Evolutionary conservation across 1,140 invertebrate genomes (phyloP).

Genomic region (Bilobella aurantiaca): DNA sequence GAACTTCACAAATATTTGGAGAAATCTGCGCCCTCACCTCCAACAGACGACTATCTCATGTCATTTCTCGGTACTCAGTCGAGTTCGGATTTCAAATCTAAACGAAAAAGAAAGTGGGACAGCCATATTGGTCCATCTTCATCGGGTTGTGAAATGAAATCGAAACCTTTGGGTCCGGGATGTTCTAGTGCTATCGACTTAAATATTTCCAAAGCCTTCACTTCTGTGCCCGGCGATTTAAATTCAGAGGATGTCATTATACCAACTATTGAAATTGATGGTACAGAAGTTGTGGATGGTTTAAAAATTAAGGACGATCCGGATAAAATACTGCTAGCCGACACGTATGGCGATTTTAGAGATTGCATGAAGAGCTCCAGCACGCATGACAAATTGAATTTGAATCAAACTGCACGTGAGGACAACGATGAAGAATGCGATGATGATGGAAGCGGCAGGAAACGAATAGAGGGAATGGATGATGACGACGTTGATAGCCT

Average conservation of each 20-base stretch:
- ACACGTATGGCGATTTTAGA: not conserved
- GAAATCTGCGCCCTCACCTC: not conserved
- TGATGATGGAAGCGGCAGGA: not conserved
- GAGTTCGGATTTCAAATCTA: not conserved
- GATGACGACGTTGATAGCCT: slow-evolving; percentile 1
- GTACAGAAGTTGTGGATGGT: not conserved
- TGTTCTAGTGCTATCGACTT: not conserved
- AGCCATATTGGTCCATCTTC: not conserved
- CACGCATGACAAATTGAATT: not conserved
- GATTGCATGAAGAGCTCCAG: not conserved
- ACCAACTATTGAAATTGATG: not conserved
- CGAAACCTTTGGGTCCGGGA: not conserved
- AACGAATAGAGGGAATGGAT: not conserved
- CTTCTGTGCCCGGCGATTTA: not conserved
- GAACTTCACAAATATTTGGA: not conserved
- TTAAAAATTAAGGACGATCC: not conserved
- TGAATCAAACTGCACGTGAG: not conserved
- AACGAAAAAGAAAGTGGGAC: not conserved
- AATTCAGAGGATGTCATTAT: not conserved
- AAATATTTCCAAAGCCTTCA: not conserved
- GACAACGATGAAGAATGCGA: not conserved
- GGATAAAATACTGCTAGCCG: not conserved
- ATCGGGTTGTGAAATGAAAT: not conserved
- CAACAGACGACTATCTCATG: not conserved
- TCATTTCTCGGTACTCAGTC: not conserved